These are phyloP conservation scores for Morone saxatilis DNA, from an alignment of 2,113 vertebrate genomes.

Conservation along the genomic window DNA sequence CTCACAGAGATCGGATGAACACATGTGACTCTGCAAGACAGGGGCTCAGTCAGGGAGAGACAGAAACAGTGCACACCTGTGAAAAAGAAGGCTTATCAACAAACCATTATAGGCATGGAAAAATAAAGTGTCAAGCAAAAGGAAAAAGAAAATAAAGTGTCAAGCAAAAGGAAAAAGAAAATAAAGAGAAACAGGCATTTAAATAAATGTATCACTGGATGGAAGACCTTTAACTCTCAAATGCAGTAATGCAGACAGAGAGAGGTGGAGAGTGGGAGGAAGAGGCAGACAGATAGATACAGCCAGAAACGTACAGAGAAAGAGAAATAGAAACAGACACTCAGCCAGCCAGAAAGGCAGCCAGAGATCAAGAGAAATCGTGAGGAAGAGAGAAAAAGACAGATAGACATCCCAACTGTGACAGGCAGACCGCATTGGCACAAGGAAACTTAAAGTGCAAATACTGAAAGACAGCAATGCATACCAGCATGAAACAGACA, in stretches of 20 bases:
- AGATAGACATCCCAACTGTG: slow-evolving; percentile 58
- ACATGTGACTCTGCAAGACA: slow-evolving; percentile 28
- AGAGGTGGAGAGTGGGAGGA: slow-evolving; percentile 37
- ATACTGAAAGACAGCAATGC: slow-evolving; percentile 55
- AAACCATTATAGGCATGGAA: background rate
- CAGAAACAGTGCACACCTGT: slow-evolving; percentile 16
- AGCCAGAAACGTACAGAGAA: slow-evolving; percentile 33
- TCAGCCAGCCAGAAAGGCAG: slow-evolving; percentile 43
- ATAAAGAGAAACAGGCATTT: background rate
- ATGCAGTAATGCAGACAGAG: slow-evolving; percentile 39
- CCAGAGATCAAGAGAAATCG: slow-evolving; percentile 53
- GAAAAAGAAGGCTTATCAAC: slow-evolving; percentile 7
- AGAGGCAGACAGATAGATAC: slow-evolving; percentile 38
- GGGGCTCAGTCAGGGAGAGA: slow-evolving; percentile 45
- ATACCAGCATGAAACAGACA: slow-evolving; percentile 36
- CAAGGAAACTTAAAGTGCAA: slow-evolving; percentile 53
- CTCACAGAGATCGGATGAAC: slow-evolving; percentile 74
- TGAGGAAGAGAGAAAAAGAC: slow-evolving; percentile 44
- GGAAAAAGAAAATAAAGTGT: background rate
- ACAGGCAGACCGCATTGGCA: slow-evolving; percentile 41
- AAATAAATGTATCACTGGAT: slow-evolving; percentile 21
- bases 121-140: background rate
- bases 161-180: background rate
- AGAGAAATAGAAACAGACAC: slow-evolving; percentile 48
- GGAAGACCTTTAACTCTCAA: slow-evolving; percentile 29